A percentile compares a stretch with the other conserved stretches of the same genome.
These are phyloP conservation scores for Malurus splendens DNA, from an alignment of 2,797 vertebrate genomes.

Conservation along the genomic window DNA sequence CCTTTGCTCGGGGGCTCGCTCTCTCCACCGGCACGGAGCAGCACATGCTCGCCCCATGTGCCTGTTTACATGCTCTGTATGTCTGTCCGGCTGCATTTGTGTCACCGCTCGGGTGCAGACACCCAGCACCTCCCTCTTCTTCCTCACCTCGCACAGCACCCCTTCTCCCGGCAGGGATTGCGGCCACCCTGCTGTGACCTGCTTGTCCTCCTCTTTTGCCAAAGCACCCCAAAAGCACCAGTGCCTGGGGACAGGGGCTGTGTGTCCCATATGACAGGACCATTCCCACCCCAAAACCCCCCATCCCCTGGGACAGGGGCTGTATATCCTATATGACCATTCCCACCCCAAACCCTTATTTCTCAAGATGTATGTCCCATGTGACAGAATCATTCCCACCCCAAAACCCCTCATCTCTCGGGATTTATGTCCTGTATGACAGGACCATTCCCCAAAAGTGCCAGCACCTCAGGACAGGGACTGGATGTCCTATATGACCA, in stretches of 20 bases:
- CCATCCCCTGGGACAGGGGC: background rate
- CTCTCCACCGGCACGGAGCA: background rate
- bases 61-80: conserved; percentile 27
- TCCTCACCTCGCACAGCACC: background rate
- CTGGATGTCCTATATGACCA: background rate
- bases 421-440: too few relatives aligned
- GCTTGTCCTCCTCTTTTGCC: background rate
- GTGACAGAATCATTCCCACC: background rate
- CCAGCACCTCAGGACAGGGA: too few relatives aligned
- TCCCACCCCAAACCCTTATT: background rate
- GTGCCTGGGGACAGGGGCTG: too few relatives aligned
- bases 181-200: background rate
- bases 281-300: too few relatives aligned
- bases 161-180: background rate
- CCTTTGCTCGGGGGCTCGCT: conserved; percentile 11
- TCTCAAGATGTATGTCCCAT: too few relatives aligned
- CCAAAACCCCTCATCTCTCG: rapidly evolving
- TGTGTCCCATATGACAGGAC: rapidly evolving
- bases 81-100: conserved; percentile 43
- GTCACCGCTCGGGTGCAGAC: background rate
- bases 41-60: conserved; percentile 62
- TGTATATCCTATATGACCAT: too few relatives aligned
- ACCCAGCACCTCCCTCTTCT: background rate
- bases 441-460: background rate
- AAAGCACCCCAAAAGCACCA: background rate